Evolutionary conservation across 2,113 vertebrate genomes (phyloP), one percentile per base, ranked within the genome.

Genomic region (Paedocypris sp.): DNA sequence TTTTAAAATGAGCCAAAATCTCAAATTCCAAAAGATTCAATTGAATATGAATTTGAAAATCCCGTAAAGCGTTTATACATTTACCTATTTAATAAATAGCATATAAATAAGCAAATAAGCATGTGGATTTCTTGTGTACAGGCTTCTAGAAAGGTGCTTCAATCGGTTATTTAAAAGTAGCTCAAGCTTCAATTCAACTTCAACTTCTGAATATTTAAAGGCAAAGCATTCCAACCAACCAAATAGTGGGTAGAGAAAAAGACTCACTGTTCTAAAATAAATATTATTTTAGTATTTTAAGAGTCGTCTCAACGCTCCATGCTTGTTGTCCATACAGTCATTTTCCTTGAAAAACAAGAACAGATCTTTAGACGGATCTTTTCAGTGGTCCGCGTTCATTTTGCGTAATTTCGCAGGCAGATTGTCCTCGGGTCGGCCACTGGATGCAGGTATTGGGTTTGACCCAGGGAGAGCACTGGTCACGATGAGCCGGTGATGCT

Each of bases 321-420:
- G 32, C 28, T 26, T 12, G 12, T 7, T 48, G 28, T 42, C 49
- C 12, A 22, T 60, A n/a, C n/a, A n/a, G n/a, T n/a, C n/a, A n/a
- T 31, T 36, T 38, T 46, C 9, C 51, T 15, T 47, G 25, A 48
- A 7, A 38, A 28, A 60, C 33, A 3, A 2, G 50, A 36, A 9
- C 39, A 3, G 13, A 22, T 11, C 23, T n/a, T n/a, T 6, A 16
- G 10, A 5, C 4, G 11, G 20, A 31, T 23, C 42, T 22, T 31
- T 47, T 85, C 70, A 91, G 53, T 22, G 7, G 60, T 83, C 81
- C 1, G 80, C 85, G 18, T 87, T 89, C 79, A 79, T 86, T 77
- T 83, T 80, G 62, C 74, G 68, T 65, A 89, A 67, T 67, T 88
- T 89, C 35, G 82, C 62, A 3, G 88, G 87, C 62, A 90, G 73